These are phyloP conservation scores for Aphelinus atriplicis DNA, from an alignment of 1,140 invertebrate genomes.

Conservation along the genomic window DNA sequence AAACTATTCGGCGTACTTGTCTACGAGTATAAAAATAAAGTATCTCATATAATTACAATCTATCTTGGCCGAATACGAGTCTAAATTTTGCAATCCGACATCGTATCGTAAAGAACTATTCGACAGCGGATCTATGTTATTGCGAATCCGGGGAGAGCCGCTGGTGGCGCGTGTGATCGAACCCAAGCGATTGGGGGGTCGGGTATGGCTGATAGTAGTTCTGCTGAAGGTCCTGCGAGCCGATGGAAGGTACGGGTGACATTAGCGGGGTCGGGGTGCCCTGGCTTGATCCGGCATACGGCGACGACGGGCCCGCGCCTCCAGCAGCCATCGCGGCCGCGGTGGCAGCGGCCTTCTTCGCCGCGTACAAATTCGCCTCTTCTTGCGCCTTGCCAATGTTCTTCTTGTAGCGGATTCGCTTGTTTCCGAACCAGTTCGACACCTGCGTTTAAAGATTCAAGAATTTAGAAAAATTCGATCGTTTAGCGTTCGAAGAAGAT, in stretches of 20 bases:
- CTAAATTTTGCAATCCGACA: too few relatives aligned
- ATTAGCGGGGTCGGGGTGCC: conserved; percentile 91
- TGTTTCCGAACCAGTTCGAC: conserved; percentile 99
- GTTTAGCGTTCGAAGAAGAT: too few relatives aligned
- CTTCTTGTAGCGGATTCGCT: conserved; percentile 99
- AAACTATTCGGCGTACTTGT: too few relatives aligned
- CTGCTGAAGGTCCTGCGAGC: conserved; percentile 8
- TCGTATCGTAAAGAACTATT: too few relatives aligned
- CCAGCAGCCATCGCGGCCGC: conserved; percentile 63
- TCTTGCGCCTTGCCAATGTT: conserved; percentile 99
- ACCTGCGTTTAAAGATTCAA: conserved; percentile 70
- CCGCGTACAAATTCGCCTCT: conserved; percentile 98
- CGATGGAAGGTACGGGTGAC: conserved; percentile 49
- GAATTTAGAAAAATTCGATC: not conserved
- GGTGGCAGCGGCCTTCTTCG: conserved; percentile 92
- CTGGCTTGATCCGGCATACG: conserved; percentile 83
- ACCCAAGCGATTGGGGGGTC: not conserved
- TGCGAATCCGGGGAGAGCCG: conserved; percentile 8
- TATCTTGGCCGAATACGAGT: too few relatives aligned
- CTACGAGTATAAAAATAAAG: too few relatives aligned
- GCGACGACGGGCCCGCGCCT: conserved; percentile 78
- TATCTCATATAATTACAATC: too few relatives aligned
- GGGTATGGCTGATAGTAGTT: not conserved
- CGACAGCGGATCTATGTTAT: not conserved
- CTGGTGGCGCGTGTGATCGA: conserved; percentile 10